phyloP scores from a whole-genome alignment of 2,113 vertebrate genomes.

The Hucho hucho region DNA sequence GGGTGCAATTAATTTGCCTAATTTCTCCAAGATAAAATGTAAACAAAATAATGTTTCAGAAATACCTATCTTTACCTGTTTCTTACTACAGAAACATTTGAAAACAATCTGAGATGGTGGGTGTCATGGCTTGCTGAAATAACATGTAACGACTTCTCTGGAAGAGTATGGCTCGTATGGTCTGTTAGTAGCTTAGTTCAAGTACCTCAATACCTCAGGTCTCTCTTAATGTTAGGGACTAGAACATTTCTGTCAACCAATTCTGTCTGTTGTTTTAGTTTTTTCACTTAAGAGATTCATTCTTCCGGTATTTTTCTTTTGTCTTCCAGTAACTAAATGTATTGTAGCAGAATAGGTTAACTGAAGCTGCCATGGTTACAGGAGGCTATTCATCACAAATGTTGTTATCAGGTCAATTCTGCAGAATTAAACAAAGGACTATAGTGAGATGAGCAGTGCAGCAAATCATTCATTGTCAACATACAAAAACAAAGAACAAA shows the following conservation, averaged over 20 bases:
- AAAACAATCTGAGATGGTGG: too few relatives aligned
- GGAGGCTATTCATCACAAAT: background rate
- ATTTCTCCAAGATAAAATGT: too few relatives aligned
- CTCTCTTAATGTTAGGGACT: slow-evolving; percentile 22
- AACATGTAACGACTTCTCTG: background rate
- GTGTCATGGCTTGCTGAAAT: too few relatives aligned
- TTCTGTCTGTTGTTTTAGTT: background rate
- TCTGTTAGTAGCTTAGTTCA: slow-evolving; percentile 36
- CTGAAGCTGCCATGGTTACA: slow-evolving; percentile 7
- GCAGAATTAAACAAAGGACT: background rate
- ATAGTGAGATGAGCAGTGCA: background rate
- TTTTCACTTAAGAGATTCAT: background rate
- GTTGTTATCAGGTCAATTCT: background rate
- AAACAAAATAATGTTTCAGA: too few relatives aligned
- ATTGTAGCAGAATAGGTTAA: background rate
- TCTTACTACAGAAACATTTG: too few relatives aligned
- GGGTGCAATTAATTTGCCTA: too few relatives aligned
- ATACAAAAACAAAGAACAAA: background rate
- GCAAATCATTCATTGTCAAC: background rate
- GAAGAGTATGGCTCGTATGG: background rate
- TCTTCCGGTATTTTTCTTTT: background rate
- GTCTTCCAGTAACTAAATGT: slow-evolving; percentile 1
- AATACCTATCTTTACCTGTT: too few relatives aligned
- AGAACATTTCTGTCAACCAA: slow-evolving; percentile 8
- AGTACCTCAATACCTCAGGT: slow-evolving; percentile 62